A percentile compares a stretch with the other conserved stretches of the same genome.
Conservation (phyloP, 2,888 invertebrate genomes). For the Caenorhabditis zanzibari region DNA sequence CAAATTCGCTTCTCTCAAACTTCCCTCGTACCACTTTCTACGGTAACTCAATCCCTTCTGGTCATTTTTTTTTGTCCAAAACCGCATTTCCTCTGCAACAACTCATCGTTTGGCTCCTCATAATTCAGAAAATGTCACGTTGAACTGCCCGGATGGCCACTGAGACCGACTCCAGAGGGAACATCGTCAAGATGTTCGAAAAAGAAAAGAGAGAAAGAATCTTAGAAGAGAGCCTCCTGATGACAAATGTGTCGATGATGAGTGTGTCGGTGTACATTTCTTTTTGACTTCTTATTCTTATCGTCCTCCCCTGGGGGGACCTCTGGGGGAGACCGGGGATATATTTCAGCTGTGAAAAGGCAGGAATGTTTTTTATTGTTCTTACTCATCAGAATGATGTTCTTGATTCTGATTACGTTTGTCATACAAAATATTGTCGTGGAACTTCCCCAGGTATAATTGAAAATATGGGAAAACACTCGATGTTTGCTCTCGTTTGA, state of each 20-base stretch:
- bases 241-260: constrained; percentile 63
- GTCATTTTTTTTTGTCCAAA: constrained; percentile 4
- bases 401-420: constrained; percentile 9
- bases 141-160: not conserved
- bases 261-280: constrained; percentile 46
- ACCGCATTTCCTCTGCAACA: not conserved
- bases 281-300: constrained; percentile 28
- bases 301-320: constrained; percentile 30
- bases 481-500: constrained; percentile 11
- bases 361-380: not conserved
- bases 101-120: not conserved
- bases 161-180: constrained; percentile 41
- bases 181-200: constrained; percentile 39
- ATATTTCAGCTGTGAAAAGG: not conserved
- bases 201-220: not conserved
- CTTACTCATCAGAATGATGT: constrained; percentile 1
- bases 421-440: constrained; percentile 16
- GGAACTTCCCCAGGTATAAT: not conserved
- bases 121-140: constrained; percentile 41
- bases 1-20: not conserved
- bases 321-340: not conserved
- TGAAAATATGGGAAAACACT: not conserved
- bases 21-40: not conserved
- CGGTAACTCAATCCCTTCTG: constrained; percentile 52
- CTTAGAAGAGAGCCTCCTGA: not conserved